Evolutionary conservation across 2,888 invertebrate species (phyloP).

Genomic region (Malthinus flaveolus): DNA sequence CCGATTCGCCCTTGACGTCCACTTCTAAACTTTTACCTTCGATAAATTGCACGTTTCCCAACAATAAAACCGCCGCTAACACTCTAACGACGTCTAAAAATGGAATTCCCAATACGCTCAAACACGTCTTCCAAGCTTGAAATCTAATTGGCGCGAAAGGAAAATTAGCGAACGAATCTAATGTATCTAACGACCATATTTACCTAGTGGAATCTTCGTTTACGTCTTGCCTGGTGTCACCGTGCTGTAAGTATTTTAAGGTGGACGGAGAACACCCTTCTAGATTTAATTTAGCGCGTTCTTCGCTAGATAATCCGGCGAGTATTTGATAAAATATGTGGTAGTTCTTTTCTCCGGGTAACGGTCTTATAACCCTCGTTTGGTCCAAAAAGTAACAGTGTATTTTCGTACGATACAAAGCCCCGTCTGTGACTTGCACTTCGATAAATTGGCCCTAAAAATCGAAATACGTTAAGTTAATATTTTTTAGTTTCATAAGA

Average conservation of each 20-base stretch:
- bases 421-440: constrained; percentile 93
- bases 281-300: constrained; percentile 82
- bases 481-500: neutral
- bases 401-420: constrained; percentile 92
- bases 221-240: constrained; percentile 73
- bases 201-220: constrained; percentile 67
- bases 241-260: constrained; percentile 77
- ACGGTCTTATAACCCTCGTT: constrained; percentile 84
- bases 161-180: constrained; percentile 58
- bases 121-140: constrained; percentile 89
- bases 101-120: constrained; percentile 90
- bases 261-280: constrained; percentile 84
- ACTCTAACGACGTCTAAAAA: constrained; percentile 92
- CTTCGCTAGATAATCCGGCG: constrained; percentile 85
- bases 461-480: neutral
- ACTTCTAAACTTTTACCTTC: constrained; percentile 78
- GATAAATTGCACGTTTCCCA: constrained; percentile 90
- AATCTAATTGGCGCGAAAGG: constrained; percentile 59
- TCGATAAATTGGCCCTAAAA: constrained; percentile 91
- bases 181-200: constrained; percentile 1
- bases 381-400: constrained; percentile 96
- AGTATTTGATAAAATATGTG: constrained; percentile 97
- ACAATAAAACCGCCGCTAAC: constrained; percentile 83
- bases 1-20: constrained; percentile 79
- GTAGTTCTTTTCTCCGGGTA: constrained; percentile 90